phyloP scores from a whole-genome alignment of 2,113 vertebrate genomes.

The Pedetes capensis region DNA sequence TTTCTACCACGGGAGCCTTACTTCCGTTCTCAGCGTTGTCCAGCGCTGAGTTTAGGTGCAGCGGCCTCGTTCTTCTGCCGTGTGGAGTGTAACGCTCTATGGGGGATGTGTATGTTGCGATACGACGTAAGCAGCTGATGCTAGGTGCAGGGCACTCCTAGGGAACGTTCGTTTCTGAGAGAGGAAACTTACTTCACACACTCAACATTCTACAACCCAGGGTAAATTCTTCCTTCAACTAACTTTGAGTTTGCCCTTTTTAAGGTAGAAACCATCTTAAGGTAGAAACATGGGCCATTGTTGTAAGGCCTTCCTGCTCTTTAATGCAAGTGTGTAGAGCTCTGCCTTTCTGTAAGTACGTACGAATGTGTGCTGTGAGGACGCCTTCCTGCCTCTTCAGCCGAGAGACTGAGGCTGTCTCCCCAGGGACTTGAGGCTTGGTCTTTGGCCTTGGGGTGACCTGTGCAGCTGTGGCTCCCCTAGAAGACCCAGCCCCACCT shows the following conservation, averaged over 20 bases:
- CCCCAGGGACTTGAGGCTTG: neutral
- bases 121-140: too few relatives aligned
- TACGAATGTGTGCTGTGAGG: fast-evolving
- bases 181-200: too few relatives aligned
- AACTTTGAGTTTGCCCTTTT: neutral
- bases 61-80: too few relatives aligned
- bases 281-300: neutral
- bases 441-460: neutral
- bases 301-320: neutral
- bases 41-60: too few relatives aligned
- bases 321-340: neutral
- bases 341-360: neutral
- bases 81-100: too few relatives aligned
- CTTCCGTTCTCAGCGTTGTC: too few relatives aligned
- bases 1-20: too few relatives aligned
- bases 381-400: neutral
- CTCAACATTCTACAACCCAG: too few relatives aligned
- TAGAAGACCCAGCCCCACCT: neutral
- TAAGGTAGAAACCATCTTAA: neutral
- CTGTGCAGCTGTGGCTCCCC: neutral
- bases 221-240: neutral
- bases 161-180: too few relatives aligned
- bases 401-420: neutral
- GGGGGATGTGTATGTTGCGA: too few relatives aligned
- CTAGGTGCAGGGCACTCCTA: too few relatives aligned